Evolutionary conservation across 2,888 invertebrate genomes (phyloP), one percentile per base, ranked within the genome.

Genomic region (Tetragonula carbonaria): DNA sequence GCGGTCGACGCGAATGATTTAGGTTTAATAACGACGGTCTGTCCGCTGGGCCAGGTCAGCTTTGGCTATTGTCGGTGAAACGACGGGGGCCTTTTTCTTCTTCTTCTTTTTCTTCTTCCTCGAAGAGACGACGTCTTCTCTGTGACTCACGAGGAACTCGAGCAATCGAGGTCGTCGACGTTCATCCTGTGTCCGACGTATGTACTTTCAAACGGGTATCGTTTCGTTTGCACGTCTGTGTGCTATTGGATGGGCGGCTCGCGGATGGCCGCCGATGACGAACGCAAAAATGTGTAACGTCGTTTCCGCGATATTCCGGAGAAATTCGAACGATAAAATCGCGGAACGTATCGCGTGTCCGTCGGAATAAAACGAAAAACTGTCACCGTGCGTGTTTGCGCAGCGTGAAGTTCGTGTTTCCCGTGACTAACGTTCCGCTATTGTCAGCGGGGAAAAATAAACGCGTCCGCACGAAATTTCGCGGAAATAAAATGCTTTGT

Each of bases 11-110:
- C 91, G 91, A 92, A 93, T 94, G 94, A 94, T 94, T 94, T 94
- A 94, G 93, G 93, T 93, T 94, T 94, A 94, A 94, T 94, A 94
- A 94, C 92, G 94, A 91, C 91, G 88, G 90, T 84, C 90, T 91
- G 89, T 90, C 90, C 87, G 62, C n/a, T 53, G 86, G 88, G 86
- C 88, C 93, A 90, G 93, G 93, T 94, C 93, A 93, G 93, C 92
- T 45, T 45, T 86, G 92, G 90, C 88, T 92, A 92, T 93, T 94
- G 93, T 93, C 89, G 85, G 80, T 81, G 76, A 66, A 78, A 84
- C 78, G 79, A 73, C 80, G 79, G 74, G 82, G 85, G 73, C 65
- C 65, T 50, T 45, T 79, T 71, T 82, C 67, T 74, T 62, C 62
- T 53, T 16, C 21, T 18, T 53, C 51, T 16, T 72, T 74, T 72